These are phyloP conservation scores for Pheosia gnoma DNA, from an alignment of 2,888 invertebrate species.

Conservation along the genomic window DNA sequence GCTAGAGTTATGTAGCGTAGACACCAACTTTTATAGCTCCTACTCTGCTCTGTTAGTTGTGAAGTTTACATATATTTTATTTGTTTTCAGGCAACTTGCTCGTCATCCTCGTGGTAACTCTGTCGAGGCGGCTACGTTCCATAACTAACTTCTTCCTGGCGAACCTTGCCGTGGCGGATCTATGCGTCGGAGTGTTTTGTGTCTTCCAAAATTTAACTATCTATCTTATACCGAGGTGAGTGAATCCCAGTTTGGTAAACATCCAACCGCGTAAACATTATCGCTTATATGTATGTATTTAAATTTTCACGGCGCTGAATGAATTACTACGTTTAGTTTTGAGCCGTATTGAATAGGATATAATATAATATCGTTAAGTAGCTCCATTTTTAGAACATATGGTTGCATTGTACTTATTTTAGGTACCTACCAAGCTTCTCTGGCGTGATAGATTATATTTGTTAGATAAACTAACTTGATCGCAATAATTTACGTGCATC, in stretches of 20 bases:
- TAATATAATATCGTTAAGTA: not conserved
- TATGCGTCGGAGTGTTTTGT: slow-evolving; percentile 96
- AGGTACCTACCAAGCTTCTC: too few species aligned
- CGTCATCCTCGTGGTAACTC: slow-evolving; percentile 93
- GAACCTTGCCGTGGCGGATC: slow-evolving; percentile 94
- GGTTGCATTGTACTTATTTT: not conserved
- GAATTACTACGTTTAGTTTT: slow-evolving; percentile 20
- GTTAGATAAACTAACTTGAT: too few species aligned
- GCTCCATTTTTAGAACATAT: not conserved
- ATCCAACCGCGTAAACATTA: slow-evolving; percentile 18
- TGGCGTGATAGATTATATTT: too few species aligned
- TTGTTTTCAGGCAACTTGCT: slow-evolving; percentile 91
- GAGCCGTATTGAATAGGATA: slow-evolving; percentile 11
- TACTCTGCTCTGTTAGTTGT: not conserved
- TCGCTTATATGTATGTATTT: slow-evolving; percentile 13
- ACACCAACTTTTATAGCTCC: too few species aligned
- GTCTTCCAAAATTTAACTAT: slow-evolving; percentile 94
- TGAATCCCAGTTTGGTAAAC: slow-evolving; percentile 35
- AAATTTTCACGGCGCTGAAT: slow-evolving; percentile 22
- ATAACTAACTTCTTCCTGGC: slow-evolving; percentile 97
- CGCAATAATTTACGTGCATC: too few species aligned
- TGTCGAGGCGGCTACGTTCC: slow-evolving; percentile 92
- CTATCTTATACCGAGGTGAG: slow-evolving; percentile 90
- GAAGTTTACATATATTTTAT: not conserved
- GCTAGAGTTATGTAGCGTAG: too few species aligned